Percentiles rank a stretch among this genome's conserved stretches.
phyloP scores from a whole-genome alignment of 2,888 invertebrate genomes.

The Volucella bombylans region DNA sequence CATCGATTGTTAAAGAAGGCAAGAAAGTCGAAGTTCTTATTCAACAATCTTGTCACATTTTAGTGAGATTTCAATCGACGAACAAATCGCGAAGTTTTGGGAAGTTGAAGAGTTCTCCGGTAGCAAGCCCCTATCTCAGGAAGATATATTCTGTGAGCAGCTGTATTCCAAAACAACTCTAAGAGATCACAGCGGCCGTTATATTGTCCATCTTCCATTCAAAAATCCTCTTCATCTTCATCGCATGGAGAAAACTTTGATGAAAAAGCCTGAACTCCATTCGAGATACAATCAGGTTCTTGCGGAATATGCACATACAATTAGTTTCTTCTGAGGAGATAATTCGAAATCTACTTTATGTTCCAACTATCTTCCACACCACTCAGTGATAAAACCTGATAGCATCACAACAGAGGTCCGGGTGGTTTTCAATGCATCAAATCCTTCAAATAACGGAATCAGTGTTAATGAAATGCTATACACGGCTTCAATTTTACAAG shows the following conservation, averaged over 20 bases:
- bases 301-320: conserved; percentile 44
- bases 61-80: background rate
- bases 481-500: too few species aligned
- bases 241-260: background rate
- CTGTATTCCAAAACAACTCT: background rate
- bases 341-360: background rate
- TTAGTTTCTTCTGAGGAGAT: background rate
- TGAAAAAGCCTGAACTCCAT: background rate
- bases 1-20: too few species aligned
- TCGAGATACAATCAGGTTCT: background rate
- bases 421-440: too few species aligned
- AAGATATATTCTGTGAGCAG: background rate
- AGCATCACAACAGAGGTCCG: too few species aligned
- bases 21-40: too few species aligned
- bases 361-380: conserved; percentile 23
- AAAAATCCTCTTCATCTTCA: background rate
- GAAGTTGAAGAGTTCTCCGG: too few species aligned
- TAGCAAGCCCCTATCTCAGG: too few species aligned
- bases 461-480: too few species aligned
- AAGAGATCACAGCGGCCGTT: conserved; percentile 9
- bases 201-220: background rate
- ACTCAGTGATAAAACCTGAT: conserved; percentile 15
- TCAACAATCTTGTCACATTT: too few species aligned
- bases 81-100: background rate
- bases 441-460: too few species aligned